These are phyloP conservation scores for Crocallis elinguaria DNA, from an alignment of 2,888 invertebrate genomes.

Conservation along the genomic window DNA sequence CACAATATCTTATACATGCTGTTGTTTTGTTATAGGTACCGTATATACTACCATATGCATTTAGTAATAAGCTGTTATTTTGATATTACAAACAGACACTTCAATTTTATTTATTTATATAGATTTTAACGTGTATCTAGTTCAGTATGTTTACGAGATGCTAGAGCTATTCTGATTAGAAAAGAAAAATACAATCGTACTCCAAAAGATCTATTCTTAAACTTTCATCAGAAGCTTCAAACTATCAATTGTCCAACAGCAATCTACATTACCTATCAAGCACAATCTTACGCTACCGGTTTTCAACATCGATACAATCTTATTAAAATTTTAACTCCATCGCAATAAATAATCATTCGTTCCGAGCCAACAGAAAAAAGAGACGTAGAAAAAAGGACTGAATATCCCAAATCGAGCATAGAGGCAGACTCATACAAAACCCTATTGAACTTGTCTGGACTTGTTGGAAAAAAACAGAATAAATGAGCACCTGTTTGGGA, in stretches of 20 bases:
- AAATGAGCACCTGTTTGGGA: slow-evolving; percentile 69
- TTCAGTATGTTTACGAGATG: too few relatives aligned
- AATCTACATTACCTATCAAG: not conserved
- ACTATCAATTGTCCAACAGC: not conserved
- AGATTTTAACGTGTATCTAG: too few relatives aligned
- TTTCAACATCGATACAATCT: slow-evolving; percentile 16
- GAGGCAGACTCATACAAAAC: slow-evolving; percentile 65
- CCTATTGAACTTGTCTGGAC: slow-evolving; percentile 77
- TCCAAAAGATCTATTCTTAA: not conserved
- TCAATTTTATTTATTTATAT: too few relatives aligned
- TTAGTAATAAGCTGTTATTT: too few relatives aligned
- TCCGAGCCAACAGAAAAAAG: slow-evolving; percentile 40
- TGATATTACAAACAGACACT: too few relatives aligned
- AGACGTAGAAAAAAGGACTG: slow-evolving; percentile 50
- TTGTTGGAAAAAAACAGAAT: slow-evolving; percentile 47
- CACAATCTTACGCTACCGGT: slow-evolving; percentile 17
- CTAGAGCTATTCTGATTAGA: not conserved
- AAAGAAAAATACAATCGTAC: not conserved
- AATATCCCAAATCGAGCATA: slow-evolving; percentile 64
- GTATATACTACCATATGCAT: too few relatives aligned
- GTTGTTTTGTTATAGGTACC: too few relatives aligned
- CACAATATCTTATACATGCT: too few relatives aligned
- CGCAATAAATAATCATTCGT: slow-evolving; percentile 71
- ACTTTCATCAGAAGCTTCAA: not conserved
- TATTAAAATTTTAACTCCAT: slow-evolving; percentile 45